A percentile compares a stretch with the other conserved stretches of the same genome.
phyloP scores from a whole-genome alignment of 2,113 vertebrate genomes.

The Daphoenositta chrysoptera region DNA sequence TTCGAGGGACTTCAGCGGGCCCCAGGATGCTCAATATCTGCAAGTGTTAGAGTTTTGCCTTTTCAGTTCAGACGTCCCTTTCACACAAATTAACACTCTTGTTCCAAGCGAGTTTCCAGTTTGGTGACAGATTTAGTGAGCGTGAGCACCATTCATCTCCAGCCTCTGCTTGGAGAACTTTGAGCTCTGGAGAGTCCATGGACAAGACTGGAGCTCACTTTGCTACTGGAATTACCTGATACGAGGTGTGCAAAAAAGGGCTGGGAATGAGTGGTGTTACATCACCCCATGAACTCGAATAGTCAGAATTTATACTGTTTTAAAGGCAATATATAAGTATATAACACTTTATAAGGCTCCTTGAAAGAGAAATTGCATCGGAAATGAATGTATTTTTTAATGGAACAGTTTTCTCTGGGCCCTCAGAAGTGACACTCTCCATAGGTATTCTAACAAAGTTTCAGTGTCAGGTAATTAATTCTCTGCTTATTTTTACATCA shows the following conservation, averaged over 20 bases:
- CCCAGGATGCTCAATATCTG: neutral
- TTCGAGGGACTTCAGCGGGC: constrained; percentile 4
- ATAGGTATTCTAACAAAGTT: neutral
- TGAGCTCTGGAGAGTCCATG: neutral
- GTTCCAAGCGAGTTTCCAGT: neutral
- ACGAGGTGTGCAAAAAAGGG: neutral
- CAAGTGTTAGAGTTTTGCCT: neutral
- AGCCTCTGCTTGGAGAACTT: neutral
- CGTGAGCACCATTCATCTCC: neutral
- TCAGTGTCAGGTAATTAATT: constrained; percentile 1
- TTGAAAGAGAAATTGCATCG: neutral
- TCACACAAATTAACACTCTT: neutral
- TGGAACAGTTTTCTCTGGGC: neutral
- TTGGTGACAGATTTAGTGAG: constrained; percentile 8
- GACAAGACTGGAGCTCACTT: neutral
- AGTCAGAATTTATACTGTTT: neutral
- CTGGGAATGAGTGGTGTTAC: neutral
- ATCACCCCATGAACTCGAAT: neutral
- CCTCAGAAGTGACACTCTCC: neutral
- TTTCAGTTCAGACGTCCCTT: neutral
- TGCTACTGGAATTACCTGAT: neutral
- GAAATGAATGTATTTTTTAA: neutral
- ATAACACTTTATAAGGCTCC: neutral
- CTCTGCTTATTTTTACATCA: constrained; percentile 1
- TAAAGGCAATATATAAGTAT: neutral